A percentile compares a stretch with the other conserved stretches of the same genome.
Conservation (phyloP, 1,140 invertebrate species). For the Brachystomella parvula region DNA sequence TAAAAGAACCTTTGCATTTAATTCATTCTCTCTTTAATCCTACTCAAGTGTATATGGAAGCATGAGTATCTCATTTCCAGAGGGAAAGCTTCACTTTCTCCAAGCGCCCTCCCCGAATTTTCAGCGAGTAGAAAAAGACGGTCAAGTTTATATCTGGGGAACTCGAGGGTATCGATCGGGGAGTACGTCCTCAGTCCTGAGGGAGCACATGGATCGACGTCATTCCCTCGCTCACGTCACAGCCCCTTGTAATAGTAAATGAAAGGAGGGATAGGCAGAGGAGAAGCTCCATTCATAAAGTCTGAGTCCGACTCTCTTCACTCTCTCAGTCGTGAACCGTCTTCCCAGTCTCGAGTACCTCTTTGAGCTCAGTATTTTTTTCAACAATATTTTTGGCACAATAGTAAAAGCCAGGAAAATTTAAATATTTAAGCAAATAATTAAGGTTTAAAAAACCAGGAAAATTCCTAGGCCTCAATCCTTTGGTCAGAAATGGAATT, state of each 20-base stretch:
- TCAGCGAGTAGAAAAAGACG: too few relatives aligned
- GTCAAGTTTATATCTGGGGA: conserved; percentile 1
- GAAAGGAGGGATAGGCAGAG: conserved; percentile 23
- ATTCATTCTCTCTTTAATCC: too few relatives aligned
- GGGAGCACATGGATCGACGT: conserved; percentile 23
- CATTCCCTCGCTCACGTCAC: conserved; percentile 34
- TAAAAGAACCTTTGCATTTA: too few relatives aligned
- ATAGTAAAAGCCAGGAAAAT: not conserved
- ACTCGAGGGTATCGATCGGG: conserved; percentile 12
- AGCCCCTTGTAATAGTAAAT: conserved; percentile 22
- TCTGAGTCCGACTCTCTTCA: conserved; percentile 28
- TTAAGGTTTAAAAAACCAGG: not conserved
- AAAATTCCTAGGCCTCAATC: not conserved
- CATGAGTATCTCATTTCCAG: too few relatives aligned
- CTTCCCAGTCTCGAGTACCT: not conserved
- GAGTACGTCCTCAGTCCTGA: conserved; percentile 4
- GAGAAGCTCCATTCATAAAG: conserved; percentile 37
- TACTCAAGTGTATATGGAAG: too few relatives aligned
- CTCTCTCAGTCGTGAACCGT: conserved; percentile 28
- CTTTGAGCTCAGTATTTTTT: not conserved
- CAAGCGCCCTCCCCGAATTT: too few relatives aligned
- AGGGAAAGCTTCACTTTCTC: too few relatives aligned
- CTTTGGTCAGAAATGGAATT: not conserved
- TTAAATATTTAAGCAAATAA: not conserved
- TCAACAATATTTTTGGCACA: not conserved